Percentiles rank a stretch among this genome's conserved stretches.
These are phyloP conservation scores for Meteorus sp. DNA, from an alignment of 1,140 invertebrate species.

Conservation along the genomic window DNA sequence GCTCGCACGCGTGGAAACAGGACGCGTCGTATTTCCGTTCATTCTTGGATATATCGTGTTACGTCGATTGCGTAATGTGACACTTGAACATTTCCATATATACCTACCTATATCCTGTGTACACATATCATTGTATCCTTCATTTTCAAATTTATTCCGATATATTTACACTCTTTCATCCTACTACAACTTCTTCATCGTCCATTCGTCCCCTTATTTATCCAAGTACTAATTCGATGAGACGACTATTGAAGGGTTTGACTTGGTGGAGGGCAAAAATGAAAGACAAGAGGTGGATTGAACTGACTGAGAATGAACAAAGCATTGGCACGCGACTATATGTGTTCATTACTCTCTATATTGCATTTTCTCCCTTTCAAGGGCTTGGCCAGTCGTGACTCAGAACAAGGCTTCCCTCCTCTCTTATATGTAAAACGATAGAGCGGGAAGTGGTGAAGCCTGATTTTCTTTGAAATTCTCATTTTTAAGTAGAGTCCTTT, in stretches of 20 bases:
- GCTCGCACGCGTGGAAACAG: conserved; percentile 25
- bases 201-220: background rate
- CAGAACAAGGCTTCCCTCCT: conserved; percentile 1
- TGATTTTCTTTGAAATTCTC: background rate
- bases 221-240: background rate
- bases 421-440: background rate
- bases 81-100: conserved; percentile 15
- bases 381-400: conserved; percentile 10
- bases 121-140: too few relatives aligned
- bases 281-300: background rate
- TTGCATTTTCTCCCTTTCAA: background rate
- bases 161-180: too few relatives aligned
- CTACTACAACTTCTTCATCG: conserved; percentile 7
- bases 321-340: conserved; percentile 17
- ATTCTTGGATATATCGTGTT: conserved; percentile 26
- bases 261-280: background rate
- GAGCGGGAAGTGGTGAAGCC: conserved; percentile 11
- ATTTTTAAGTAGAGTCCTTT: too few relatives aligned
- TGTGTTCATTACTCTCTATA: background rate
- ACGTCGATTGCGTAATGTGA: conserved; percentile 28
- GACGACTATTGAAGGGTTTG: background rate
- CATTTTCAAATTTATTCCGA: too few relatives aligned
- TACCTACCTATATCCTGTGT: too few relatives aligned
- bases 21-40: conserved; percentile 27
- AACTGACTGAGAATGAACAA: too few relatives aligned